These are phyloP conservation scores for Pica pica DNA, from an alignment of 2,113 vertebrate genomes.

Conservation along the genomic window DNA sequence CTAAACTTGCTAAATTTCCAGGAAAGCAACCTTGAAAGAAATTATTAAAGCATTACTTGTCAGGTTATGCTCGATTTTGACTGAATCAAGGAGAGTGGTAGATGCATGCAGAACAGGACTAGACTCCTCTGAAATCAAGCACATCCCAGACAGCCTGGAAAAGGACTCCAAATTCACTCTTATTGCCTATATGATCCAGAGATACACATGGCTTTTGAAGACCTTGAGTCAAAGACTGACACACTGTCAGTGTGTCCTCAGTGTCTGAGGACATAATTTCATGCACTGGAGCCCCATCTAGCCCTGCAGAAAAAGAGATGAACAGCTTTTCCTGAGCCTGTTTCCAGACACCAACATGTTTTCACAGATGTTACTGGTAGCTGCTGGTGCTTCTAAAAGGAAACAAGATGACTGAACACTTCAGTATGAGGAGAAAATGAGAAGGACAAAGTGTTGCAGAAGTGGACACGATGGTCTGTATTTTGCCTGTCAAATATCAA, in stretches of 20 bases:
- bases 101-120: neutral
- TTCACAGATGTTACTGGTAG: neutral
- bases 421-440: neutral
- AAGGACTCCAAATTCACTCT: neutral
- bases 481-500: neutral
- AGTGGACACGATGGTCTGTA: neutral
- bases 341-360: neutral
- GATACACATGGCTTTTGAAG: neutral
- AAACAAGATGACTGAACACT: neutral
- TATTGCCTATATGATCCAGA: neutral
- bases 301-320: neutral
- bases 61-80: neutral
- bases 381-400: neutral
- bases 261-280: neutral
- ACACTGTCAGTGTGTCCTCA: too few relatives aligned
- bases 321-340: neutral
- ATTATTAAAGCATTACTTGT: neutral
- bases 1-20: neutral
- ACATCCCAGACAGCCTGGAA: neutral
- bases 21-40: neutral
- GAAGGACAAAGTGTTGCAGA: neutral
- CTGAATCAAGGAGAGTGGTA: neutral
- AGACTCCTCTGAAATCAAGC: neutral
- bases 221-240: neutral
- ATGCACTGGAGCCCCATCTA: neutral